A percentile compares a stretch with the other conserved stretches of the same genome.
Evolutionary conservation across 2,113 vertebrate genomes (phyloP).

Genomic region (Austrofundulus limnaeus): DNA sequence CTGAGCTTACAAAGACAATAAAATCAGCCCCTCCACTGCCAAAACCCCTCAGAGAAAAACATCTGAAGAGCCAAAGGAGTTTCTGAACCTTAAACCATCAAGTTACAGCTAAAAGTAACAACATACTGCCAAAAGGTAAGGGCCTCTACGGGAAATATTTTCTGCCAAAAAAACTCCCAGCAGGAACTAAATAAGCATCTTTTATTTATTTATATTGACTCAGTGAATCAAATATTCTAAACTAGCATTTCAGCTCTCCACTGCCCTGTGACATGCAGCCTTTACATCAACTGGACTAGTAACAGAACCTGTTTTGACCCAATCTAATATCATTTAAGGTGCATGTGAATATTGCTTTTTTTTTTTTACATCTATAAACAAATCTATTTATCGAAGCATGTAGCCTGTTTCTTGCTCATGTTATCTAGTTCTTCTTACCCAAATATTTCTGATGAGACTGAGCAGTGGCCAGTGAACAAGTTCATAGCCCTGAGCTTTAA

Average conservation of each 20-base stretch:
- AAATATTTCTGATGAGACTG: conserved; percentile 9
- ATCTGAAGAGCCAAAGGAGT: not conserved
- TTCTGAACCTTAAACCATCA: not conserved
- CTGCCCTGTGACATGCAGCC: conserved; percentile 63
- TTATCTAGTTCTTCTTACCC: conserved; percentile 24
- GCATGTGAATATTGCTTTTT: not conserved
- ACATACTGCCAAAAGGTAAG: conserved; percentile 45
- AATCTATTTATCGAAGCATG: conserved; percentile 1
- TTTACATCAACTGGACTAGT: conserved; percentile 6
- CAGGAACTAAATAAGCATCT: not conserved
- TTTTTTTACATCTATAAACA: not conserved
- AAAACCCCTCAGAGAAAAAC: not conserved
- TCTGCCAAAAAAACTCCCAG: not conserved
- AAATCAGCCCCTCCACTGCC: conserved; percentile 74
- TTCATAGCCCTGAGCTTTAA: not conserved
- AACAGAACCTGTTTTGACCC: conserved; percentile 2
- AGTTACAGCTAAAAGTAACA: conserved; percentile 1
- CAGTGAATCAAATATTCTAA: not conserved
- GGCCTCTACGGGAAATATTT: not conserved
- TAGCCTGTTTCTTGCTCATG: conserved; percentile 17
- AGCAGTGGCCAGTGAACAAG: not conserved
- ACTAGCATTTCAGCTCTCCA: conserved; percentile 54
- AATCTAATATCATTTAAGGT: conserved; percentile 5
- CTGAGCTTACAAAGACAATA: conserved; percentile 45
- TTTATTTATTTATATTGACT: not conserved